These are phyloP conservation scores for Drosophila nannoptera DNA, from an alignment of 1,140 invertebrate species.

Conservation along the genomic window DNA sequence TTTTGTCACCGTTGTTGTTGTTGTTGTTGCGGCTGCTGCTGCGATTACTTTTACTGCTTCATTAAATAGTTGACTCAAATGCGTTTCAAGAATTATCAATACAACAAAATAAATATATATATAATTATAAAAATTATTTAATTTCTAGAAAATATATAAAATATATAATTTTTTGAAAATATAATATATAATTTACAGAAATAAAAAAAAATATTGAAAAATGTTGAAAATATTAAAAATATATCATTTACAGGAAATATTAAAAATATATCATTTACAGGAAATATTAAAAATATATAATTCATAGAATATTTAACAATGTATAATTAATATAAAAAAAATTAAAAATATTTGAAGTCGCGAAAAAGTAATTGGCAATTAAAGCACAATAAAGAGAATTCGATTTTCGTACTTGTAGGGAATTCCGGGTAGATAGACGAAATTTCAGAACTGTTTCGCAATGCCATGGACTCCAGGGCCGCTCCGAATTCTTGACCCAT, in stretches of 20 bases:
- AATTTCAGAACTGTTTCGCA: neutral
- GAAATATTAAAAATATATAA: neutral
- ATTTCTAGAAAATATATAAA: too few species aligned
- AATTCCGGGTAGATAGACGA: neutral
- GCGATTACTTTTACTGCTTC: slow-evolving; percentile 4
- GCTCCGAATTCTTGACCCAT: slow-evolving; percentile 35
- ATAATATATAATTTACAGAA: too few species aligned
- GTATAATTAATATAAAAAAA: neutral
- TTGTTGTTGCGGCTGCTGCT: slow-evolving; percentile 6
- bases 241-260: too few species aligned
- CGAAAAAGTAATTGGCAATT: too few species aligned
- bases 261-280: neutral
- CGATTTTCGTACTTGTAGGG: too few species aligned
- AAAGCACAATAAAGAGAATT: too few species aligned
- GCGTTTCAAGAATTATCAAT: slow-evolving; percentile 20
- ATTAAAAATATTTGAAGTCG: too few species aligned
- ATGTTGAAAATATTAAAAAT: too few species aligned
- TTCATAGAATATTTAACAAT: neutral
- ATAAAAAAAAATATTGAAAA: too few species aligned
- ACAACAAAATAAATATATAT: too few species aligned
- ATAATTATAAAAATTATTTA: too few species aligned
- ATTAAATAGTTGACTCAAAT: slow-evolving; percentile 30
- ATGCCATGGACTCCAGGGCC: neutral
- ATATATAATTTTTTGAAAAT: too few species aligned
- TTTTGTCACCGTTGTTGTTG: slow-evolving; percentile 39